A percentile compares a stretch with the other conserved stretches of the same genome.
Conservation (phyloP, 2,888 invertebrate genomes). For the Entomobrya multifasciata region DNA sequence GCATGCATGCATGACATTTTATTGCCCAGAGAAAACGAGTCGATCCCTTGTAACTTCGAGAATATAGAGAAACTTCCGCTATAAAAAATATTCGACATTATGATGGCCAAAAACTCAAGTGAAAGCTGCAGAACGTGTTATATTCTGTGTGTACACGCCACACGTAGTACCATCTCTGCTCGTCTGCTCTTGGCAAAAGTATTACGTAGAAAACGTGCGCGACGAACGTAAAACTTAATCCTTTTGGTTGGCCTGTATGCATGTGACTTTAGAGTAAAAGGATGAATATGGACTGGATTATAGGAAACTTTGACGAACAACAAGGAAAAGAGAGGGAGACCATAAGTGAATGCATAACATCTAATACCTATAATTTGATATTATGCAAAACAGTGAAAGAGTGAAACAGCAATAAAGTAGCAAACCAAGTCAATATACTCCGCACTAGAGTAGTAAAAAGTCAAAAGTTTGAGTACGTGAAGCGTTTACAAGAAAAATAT, state of each 20-base stretch:
- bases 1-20: conserved; percentile 5
- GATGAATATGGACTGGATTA: neutral
- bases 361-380: neutral
- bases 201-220: neutral
- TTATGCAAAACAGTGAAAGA: conserved; percentile 17
- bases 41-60: neutral
- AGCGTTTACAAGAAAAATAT: neutral
- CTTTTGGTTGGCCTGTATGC: neutral
- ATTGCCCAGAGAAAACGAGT: neutral
- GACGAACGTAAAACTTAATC: conserved; percentile 48
- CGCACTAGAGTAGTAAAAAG: neutral
- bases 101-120: neutral
- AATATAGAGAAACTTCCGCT: conserved; percentile 42
- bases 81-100: conserved; percentile 23
- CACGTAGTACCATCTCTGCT: neutral
- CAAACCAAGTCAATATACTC: neutral
- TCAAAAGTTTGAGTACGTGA: neutral
- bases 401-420: conserved; percentile 7
- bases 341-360: neutral
- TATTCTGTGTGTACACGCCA: neutral
- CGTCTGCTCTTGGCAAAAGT: neutral
- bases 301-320: neutral
- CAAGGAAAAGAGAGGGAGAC: neutral
- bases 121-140: conserved; percentile 1
- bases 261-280: no score